Percentiles rank a stretch among this genome's conserved stretches.
These are phyloP conservation scores for Camptogramma bilineatum DNA, from an alignment of 2,888 invertebrate species.

Conservation along the genomic window DNA sequence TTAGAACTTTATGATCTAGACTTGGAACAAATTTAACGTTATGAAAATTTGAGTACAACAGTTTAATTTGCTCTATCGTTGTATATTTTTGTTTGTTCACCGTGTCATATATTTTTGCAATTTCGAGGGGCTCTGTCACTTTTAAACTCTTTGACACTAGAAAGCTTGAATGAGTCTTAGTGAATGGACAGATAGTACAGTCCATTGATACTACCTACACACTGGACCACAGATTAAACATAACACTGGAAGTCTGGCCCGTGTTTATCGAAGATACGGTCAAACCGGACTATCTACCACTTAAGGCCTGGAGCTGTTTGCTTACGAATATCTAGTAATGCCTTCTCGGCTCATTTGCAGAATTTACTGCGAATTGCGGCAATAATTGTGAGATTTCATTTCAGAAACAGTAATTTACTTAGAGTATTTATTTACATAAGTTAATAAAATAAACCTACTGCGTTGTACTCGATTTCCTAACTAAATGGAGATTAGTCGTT, in stretches of 20 bases:
- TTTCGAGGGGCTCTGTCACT: slow-evolving; percentile 14
- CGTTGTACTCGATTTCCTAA: background rate
- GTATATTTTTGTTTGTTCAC: too few species aligned
- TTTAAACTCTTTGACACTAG: slow-evolving; percentile 64
- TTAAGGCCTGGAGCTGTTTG: slow-evolving; percentile 28
- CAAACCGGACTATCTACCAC: slow-evolving; percentile 33
- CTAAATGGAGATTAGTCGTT: background rate
- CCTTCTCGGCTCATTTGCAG: slow-evolving; percentile 15
- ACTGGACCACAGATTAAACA: slow-evolving; percentile 32
- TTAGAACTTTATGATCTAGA: too few species aligned
- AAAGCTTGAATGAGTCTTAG: slow-evolving; percentile 78
- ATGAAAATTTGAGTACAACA: too few species aligned
- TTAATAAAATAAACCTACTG: slow-evolving; percentile 4
- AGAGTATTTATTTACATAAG: background rate
- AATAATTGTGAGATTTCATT: slow-evolving; percentile 1
- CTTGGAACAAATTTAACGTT: too few species aligned
- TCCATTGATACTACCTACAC: slow-evolving; percentile 40
- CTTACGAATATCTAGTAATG: slow-evolving; percentile 31
- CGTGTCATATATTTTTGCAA: too few species aligned
- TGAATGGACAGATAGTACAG: slow-evolving; percentile 67
- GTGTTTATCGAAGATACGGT: slow-evolving; percentile 37
- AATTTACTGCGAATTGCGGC: slow-evolving; percentile 19
- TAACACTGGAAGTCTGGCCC: slow-evolving; percentile 35
- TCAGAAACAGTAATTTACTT: background rate
- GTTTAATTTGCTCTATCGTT: too few species aligned